Conservation (phyloP, 1,140 invertebrate genomes). For the Atopsyche davidsoni region DNA sequence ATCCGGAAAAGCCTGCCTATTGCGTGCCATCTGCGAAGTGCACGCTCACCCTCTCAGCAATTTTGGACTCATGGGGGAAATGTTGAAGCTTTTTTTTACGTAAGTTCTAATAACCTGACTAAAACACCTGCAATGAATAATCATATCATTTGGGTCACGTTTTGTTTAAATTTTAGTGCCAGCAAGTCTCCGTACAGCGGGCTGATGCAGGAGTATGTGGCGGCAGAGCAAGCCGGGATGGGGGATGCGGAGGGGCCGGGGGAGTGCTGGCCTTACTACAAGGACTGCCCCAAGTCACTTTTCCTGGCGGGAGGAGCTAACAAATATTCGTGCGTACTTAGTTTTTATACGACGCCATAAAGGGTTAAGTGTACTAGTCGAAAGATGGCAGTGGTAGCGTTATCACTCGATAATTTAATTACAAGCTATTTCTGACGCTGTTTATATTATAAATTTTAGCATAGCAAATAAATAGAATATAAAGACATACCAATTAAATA, state of each 20-base stretch:
- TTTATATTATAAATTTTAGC: too few relatives aligned
- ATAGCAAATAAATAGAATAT: too few relatives aligned
- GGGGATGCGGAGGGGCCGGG: constrained; percentile 50
- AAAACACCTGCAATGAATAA: constrained; percentile 4
- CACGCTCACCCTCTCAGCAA: constrained; percentile 70
- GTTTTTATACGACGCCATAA: too few relatives aligned
- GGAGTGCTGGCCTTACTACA: constrained; percentile 81
- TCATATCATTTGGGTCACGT: constrained; percentile 3
- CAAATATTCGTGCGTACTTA: constrained; percentile 64
- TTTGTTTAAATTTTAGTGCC: constrained; percentile 51
- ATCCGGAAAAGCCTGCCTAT: constrained; percentile 72
- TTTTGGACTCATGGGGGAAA: constrained; percentile 72
- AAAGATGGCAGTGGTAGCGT: too few relatives aligned
- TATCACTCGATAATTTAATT: too few relatives aligned
- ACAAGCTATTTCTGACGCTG: too few relatives aligned
- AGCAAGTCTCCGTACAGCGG: constrained; percentile 72
- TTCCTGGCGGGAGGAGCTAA: constrained; percentile 62
- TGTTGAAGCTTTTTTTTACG: constrained; percentile 75
- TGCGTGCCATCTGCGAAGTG: constrained; percentile 79
- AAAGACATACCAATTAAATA: too few relatives aligned
- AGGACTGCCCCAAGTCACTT: constrained; percentile 74
- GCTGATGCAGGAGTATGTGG: constrained; percentile 66
- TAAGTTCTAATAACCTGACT: constrained; percentile 42
- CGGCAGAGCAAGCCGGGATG: constrained; percentile 70
- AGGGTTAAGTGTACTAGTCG: too few relatives aligned